Percentiles rank a stretch among this genome's conserved stretches.
Conservation (phyloP, 2,113 vertebrate species). For the Microtus ochrogaster region DNA sequence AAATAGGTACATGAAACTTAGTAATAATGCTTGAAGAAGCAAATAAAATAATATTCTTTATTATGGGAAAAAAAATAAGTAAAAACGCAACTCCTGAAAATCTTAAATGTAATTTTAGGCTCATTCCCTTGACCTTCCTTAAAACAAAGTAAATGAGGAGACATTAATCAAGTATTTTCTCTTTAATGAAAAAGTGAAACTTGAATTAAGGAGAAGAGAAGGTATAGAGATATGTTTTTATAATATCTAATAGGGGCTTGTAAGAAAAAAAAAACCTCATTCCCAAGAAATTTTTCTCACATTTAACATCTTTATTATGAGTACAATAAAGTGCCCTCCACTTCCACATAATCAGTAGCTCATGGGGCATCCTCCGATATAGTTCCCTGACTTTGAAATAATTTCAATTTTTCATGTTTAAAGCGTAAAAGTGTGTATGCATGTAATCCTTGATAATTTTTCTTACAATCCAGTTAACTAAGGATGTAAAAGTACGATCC, state of each 20-base stretch:
- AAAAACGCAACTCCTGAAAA: slow-evolving; percentile 67
- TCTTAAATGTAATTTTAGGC: slow-evolving; percentile 68
- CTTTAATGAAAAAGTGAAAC: slow-evolving; percentile 75
- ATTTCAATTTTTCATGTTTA: slow-evolving; percentile 64
- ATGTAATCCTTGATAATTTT: slow-evolving; percentile 62
- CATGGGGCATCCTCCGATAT: background rate
- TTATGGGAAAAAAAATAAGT: slow-evolving; percentile 69
- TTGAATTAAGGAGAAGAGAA: slow-evolving; percentile 55
- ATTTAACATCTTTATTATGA: slow-evolving; percentile 61
- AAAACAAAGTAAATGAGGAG: slow-evolving; percentile 76
- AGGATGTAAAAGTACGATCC: background rate
- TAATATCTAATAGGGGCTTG: slow-evolving; percentile 33
- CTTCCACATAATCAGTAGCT: slow-evolving; percentile 51
- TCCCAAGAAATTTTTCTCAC: slow-evolving; percentile 64
- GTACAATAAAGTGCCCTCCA: slow-evolving; percentile 38
- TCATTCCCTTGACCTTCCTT: slow-evolving; percentile 69
- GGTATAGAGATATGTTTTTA: slow-evolving; percentile 51
- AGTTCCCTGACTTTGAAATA: slow-evolving; percentile 45
- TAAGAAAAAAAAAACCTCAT: slow-evolving; percentile 16
- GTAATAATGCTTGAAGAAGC: slow-evolving; percentile 54
- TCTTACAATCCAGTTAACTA: slow-evolving; percentile 59
- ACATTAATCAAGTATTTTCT: slow-evolving; percentile 75
- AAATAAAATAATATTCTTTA: slow-evolving; percentile 74
- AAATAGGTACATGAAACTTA: slow-evolving; percentile 50
- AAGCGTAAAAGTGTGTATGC: slow-evolving; percentile 53